These are phyloP conservation scores for Tychaedon coryphoeus DNA, from an alignment of 2,113 vertebrate species.

Conservation along the genomic window DNA sequence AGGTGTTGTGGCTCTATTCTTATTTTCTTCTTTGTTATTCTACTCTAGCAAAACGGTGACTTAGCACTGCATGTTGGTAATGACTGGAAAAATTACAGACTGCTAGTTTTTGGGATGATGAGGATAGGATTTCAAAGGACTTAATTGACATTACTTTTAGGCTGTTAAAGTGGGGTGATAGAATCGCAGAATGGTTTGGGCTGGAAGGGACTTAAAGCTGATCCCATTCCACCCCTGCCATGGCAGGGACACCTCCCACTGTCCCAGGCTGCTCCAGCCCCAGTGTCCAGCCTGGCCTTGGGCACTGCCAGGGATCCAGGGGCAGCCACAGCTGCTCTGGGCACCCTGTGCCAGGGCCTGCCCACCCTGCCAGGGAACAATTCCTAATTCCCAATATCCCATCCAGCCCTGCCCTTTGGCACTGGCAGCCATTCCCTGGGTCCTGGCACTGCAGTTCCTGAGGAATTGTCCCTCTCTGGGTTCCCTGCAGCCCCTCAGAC, in stretches of 20 bases:
- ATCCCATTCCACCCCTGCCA: rapidly evolving
- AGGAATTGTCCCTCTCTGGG: not conserved
- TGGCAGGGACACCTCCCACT: not conserved
- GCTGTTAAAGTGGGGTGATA: not conserved
- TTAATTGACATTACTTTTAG: not conserved
- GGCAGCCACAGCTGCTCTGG: too few relatives aligned
- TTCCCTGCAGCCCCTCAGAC: not conserved
- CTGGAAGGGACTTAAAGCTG: rapidly evolving
- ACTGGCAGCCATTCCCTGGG: too few relatives aligned
- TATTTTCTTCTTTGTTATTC: not conserved
- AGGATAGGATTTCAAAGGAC: not conserved
- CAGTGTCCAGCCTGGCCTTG: not conserved
- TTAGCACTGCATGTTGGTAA: not conserved
- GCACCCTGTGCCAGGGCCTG: too few relatives aligned
- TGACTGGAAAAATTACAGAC: not conserved
- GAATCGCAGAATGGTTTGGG: not conserved
- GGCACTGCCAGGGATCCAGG: not conserved
- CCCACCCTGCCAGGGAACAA: too few relatives aligned
- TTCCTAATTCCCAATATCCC: too few relatives aligned
- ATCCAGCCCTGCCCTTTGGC: rapidly evolving
- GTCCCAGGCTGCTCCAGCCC: not conserved
- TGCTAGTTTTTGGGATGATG: not conserved
- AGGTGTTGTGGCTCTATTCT: not conserved
- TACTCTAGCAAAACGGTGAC: not conserved
- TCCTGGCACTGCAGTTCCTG: not conserved